These are phyloP conservation scores for Valencia hispanica DNA, from an alignment of 2,797 vertebrate genomes.

Conservation along the genomic window DNA sequence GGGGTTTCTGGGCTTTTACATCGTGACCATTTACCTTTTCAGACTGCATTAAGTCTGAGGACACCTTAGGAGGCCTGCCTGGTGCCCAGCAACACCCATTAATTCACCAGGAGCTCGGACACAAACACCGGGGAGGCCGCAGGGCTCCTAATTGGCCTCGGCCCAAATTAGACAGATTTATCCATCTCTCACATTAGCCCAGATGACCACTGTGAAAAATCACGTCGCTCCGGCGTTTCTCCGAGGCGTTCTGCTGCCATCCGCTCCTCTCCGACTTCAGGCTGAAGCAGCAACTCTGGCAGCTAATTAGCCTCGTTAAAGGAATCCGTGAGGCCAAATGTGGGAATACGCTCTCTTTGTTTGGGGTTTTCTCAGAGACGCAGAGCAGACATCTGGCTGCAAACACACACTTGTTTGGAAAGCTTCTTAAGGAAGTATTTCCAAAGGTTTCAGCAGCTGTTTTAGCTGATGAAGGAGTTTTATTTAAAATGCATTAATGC, in stretches of 20 bases:
- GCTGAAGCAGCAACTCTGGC: constrained; percentile 68
- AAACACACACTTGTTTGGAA: constrained; percentile 33
- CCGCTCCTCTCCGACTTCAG: constrained; percentile 8
- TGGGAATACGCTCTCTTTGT: constrained; percentile 66
- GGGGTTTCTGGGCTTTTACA: constrained; percentile 28
- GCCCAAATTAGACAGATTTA: constrained; percentile 60
- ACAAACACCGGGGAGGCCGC: constrained; percentile 36
- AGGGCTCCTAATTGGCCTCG: constrained; percentile 63
- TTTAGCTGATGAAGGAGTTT: background rate
- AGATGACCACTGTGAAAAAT: constrained; percentile 57
- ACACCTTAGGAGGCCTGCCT: constrained; percentile 49
- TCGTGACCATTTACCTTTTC: constrained; percentile 31
- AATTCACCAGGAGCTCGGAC: constrained; percentile 34
- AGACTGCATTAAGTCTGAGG: constrained; percentile 37
- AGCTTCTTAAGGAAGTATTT: constrained; percentile 6
- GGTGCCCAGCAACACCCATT: constrained; percentile 58
- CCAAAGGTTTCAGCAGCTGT: background rate
- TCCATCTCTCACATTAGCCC: constrained; percentile 53
- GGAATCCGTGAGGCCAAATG: constrained; percentile 62
- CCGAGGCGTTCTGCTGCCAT: constrained; percentile 54
- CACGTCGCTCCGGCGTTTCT: constrained; percentile 48
- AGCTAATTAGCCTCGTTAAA: constrained; percentile 71
- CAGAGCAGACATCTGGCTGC: constrained; percentile 13
- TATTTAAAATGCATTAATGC: background rate
- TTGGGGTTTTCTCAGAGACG: constrained; percentile 24